These are phyloP conservation scores for Pluvianellus socialis DNA, from an alignment of 2,113 vertebrate species.

Conservation along the genomic window DNA sequence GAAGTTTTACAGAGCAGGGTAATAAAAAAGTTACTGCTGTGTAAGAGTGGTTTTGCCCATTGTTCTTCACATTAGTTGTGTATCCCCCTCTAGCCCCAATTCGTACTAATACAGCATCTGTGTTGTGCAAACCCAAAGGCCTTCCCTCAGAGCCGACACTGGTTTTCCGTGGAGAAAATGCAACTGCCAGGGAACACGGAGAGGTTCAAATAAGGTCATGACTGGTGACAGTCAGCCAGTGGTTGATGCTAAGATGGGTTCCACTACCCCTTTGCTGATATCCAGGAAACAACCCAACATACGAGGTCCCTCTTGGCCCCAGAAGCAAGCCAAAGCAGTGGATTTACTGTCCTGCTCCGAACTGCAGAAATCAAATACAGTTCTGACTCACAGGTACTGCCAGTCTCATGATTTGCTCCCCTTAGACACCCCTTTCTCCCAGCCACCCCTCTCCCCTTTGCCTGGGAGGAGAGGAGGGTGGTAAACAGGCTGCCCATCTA, in stretches of 20 bases:
- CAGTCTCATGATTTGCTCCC: rapidly evolving
- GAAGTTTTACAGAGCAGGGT: background rate
- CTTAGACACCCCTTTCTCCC: background rate
- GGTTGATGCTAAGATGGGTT: background rate
- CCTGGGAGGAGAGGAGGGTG: background rate
- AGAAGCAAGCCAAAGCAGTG: background rate
- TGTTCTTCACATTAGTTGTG: background rate
- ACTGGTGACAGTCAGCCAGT: background rate
- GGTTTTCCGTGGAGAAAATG: background rate
- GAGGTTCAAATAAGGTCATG: background rate
- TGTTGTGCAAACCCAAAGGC: background rate
- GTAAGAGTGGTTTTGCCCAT: background rate
- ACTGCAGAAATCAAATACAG: background rate
- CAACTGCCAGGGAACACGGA: background rate
- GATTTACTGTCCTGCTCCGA: background rate
- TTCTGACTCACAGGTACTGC: background rate
- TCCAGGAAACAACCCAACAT: background rate
- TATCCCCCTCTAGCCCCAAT: background rate
- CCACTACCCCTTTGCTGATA: background rate
- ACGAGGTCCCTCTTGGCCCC: background rate
- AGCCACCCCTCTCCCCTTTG: background rate
- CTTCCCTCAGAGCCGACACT: background rate
- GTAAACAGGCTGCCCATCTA: background rate
- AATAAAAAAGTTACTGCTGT: background rate
- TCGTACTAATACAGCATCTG: background rate